Base-by-base conservation (phyloP, 2,888 invertebrate genomes). In the Tuberolachnus salignus region DNA sequence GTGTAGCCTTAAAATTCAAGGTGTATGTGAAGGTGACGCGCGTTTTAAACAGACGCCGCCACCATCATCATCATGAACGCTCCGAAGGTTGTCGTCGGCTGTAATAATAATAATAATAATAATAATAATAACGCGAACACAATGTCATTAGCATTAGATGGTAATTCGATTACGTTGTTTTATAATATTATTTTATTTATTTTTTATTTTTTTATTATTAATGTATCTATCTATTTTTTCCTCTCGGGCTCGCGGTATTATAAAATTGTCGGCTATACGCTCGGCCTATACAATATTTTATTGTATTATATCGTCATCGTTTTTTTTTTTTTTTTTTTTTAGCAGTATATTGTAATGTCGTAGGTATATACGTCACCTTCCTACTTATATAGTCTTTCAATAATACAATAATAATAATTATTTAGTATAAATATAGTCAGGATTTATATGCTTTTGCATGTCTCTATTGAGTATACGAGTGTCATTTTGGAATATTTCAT, bases 111-210 rank as follows among this genome's bases (percentile, higher is more conserved):
- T 34, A 34, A 34, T 34, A 34, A 34, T 34, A 34, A 34, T 34
- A 34, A 34, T 34, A n/a, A 34, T 34, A 34, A 34, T 34, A 6
- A 6, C 34, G 34, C 19, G 67, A 49, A 78, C 78, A 78, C 78
- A 78, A 78, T 78, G 78, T 78, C 78, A 78, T 78, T 78, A 78
- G 78, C 78, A 69, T 78, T 69, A 61, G 73, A 74, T 53, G 73
- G 73, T 64, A 53, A 64, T 74, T 74, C 53, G 73, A 74, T 74
- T 74, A 53, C 64, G 51, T 63, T 53, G 63, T 63, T 73, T 23
- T 59, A n/a, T n/a, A n/a, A n/a, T n/a, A n/a, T n/a, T 72, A 26
- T 72, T 61, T 67, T 51, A 11, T 53, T 9, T n/a, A 19, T 19
- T 6, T 53, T 67, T 14, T 26, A 64, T 21, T 4, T 26, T 26